Base-by-base conservation (phyloP, 2,888 invertebrate genomes). In the Drosophila incognita region DNA sequence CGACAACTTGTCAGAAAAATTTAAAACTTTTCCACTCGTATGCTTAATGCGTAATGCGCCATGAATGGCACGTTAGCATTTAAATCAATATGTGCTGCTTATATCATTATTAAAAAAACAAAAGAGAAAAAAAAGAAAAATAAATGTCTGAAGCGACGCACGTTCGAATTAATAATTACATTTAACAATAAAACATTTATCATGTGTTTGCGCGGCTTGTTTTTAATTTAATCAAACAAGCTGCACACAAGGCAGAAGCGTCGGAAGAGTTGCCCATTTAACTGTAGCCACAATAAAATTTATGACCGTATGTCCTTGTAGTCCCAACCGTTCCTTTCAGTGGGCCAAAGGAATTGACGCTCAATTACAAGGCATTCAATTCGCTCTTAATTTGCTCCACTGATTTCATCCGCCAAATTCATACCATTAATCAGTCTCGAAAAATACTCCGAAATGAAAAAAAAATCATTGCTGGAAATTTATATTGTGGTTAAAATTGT, bases 211-310 rank as follows among this genome's bases (percentile, higher is more conserved):
- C 46, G 69, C 40, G 58, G 66, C 24, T 67, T 46, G 46, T 46
- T 78, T 78, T 83, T 79, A 82, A 84, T 85, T 84, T 79, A 80
- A 78, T 78, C 63, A 78, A 78, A 76, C 66, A 63, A 57, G 49
- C 61, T 33, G 27, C 33, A 46, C 61, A 38, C 59, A 31, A 27
- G 15, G 52, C 51, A 52, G 29, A 46, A n/a, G 42, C 18, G 18
- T 29, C n/a, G 38, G 49, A 59, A 66, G 40, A 66, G 48, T 57
- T 53, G 76, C 48, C 49, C 76, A 48, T 60, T 80, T 80, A 80
- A 80, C 69, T 59, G 76, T 69, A 61, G 53, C 59, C 57, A 31
- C 77, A 80, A 46, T 80, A 24, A 61, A 69, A 77, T 77, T 80
- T 80, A 77, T 77, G 62, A 58, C 65, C 62, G 18, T 29, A 52